Evolutionary conservation across 2,113 vertebrate species (phyloP).

Genomic region (Apodemus speciosus): DNA sequence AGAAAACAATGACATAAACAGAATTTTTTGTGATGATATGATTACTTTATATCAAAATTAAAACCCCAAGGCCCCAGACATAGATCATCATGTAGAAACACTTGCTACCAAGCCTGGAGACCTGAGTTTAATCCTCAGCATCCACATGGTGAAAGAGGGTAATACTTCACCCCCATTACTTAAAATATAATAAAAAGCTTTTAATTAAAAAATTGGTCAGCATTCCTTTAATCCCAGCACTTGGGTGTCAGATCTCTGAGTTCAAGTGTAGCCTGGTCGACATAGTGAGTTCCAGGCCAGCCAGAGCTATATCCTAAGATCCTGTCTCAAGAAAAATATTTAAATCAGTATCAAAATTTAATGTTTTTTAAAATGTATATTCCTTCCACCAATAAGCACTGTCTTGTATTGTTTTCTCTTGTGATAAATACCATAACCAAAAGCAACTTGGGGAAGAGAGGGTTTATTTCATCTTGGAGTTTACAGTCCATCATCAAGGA

Average conservation of each 20-base stretch:
- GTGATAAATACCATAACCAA: neutral
- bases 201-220: neutral
- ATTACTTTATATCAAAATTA: neutral
- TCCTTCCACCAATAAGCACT: neutral
- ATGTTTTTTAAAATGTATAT: neutral
- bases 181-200: neutral
- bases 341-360: neutral
- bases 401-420: neutral
- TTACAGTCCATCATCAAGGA: neutral
- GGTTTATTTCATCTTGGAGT: neutral
- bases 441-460: neutral
- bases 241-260: neutral
- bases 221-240: neutral
- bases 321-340: neutral
- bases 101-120: neutral
- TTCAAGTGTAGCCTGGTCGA: neutral
- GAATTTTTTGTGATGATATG: neutral
- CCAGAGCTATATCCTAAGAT: neutral
- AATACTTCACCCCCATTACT: neutral
- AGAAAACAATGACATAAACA: neutral
- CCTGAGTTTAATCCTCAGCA: neutral
- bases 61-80: neutral
- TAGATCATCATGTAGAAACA: neutral
- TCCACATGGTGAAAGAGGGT: neutral
- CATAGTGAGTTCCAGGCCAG: neutral